These are phyloP conservation scores for Ceratotherium simum DNA, from an alignment of 2,113 vertebrate species.

Conservation along the genomic window DNA sequence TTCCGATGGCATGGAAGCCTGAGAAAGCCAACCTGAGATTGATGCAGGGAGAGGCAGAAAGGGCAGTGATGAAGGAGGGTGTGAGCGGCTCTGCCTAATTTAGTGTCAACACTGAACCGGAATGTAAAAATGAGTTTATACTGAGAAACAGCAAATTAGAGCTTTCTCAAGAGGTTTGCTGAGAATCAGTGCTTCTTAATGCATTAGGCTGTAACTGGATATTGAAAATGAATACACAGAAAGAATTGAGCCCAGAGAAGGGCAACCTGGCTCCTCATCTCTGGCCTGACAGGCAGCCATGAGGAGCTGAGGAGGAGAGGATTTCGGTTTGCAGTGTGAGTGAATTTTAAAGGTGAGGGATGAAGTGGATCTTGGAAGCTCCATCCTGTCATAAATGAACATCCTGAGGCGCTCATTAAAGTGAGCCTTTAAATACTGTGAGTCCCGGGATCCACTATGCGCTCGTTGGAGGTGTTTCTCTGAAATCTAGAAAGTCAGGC, in stretches of 20 bases:
- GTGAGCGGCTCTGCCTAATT: neutral
- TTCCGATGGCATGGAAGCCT: neutral
- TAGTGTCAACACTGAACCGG: neutral
- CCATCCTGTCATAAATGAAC: neutral
- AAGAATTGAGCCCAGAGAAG: neutral
- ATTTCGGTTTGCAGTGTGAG: neutral
- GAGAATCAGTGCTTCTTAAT: constrained; percentile 50
- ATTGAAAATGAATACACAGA: constrained; percentile 14
- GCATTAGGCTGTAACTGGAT: neutral
- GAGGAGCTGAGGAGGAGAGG: neutral
- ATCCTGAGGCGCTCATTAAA: neutral
- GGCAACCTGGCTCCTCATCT: neutral
- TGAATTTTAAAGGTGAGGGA: neutral
- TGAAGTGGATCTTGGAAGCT: neutral
- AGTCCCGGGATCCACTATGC: neutral
- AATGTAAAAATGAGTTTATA: neutral
- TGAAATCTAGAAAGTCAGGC: neutral
- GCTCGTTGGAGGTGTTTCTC: neutral
- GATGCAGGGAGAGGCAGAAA: too few relatives aligned
- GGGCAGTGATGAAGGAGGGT: neutral
- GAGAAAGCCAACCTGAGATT: neutral
- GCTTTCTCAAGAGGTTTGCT: constrained; percentile 41
- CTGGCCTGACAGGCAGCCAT: neutral
- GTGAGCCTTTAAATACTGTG: neutral
- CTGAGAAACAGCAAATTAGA: constrained; percentile 13